Conservation (phyloP, 2,797 vertebrate species). For the Xiphorhynchus erythropygius region DNA sequence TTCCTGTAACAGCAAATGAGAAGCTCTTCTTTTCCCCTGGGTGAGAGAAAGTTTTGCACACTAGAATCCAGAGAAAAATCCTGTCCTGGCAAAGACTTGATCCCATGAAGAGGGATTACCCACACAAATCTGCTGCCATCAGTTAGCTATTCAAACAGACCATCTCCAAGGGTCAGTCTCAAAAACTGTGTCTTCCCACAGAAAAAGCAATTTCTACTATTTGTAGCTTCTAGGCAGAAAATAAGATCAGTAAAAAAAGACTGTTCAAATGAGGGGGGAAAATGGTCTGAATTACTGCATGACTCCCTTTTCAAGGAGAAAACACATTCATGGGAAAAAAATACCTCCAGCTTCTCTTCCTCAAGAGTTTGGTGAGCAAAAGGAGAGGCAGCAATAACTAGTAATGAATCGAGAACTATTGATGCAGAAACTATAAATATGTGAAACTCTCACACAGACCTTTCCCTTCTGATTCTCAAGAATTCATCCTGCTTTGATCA, state of each 20-base stretch:
- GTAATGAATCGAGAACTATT: not conserved
- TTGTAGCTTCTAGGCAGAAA: not conserved
- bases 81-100: not conserved
- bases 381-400: not conserved
- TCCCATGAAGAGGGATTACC: not conserved
- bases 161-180: not conserved
- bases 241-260: not conserved
- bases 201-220: not conserved
- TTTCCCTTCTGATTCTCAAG: not conserved
- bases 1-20: not conserved
- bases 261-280: not conserved
- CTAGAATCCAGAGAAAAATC: not conserved
- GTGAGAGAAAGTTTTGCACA: not conserved
- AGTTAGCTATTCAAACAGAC: not conserved
- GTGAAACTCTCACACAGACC: not conserved
- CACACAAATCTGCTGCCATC: not conserved
- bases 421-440: not conserved
- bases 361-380: fast-evolving
- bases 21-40: not conserved
- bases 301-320: not conserved
- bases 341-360: not conserved
- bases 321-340: not conserved
- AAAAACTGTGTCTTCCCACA: not conserved
- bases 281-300: not conserved
- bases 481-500: not conserved